Conservation (phyloP, 2,113 vertebrate genomes). For the Prunella fulvescens region DNA sequence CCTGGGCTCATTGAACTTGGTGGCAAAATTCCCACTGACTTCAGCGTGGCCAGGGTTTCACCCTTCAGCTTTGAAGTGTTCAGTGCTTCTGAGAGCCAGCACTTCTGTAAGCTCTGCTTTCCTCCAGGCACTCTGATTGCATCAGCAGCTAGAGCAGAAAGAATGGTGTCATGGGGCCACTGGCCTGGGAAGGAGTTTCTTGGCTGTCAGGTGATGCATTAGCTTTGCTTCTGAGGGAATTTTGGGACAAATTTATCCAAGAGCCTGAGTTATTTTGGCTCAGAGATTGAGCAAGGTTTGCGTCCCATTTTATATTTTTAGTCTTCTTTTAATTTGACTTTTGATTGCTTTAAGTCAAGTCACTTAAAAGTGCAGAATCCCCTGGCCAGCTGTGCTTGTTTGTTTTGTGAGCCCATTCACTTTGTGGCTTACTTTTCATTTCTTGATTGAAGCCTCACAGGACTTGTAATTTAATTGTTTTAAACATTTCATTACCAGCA, state of each 20-base stretch:
- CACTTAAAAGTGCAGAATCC: neutral
- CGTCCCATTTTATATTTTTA: neutral
- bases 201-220: conserved; percentile 23
- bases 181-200: conserved; percentile 33
- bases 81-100: conserved; percentile 29
- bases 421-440: neutral
- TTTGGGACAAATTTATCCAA: neutral
- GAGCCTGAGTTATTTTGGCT: neutral
- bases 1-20: neutral
- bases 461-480: neutral
- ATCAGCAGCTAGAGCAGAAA: conserved; percentile 53
- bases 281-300: neutral
- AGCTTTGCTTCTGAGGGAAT: neutral
- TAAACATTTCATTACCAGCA: neutral
- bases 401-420: neutral
- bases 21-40: conserved; percentile 40
- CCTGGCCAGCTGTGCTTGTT: neutral
- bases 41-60: neutral
- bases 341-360: neutral
- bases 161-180: conserved; percentile 22
- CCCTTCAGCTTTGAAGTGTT: conserved; percentile 25
- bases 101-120: conserved; percentile 2
- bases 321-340: neutral
- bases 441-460: neutral
- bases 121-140: conserved; percentile 27